Base-by-base conservation (phyloP, 2,888 invertebrate genomes). In the Mechanitis mazaeus region DNA sequence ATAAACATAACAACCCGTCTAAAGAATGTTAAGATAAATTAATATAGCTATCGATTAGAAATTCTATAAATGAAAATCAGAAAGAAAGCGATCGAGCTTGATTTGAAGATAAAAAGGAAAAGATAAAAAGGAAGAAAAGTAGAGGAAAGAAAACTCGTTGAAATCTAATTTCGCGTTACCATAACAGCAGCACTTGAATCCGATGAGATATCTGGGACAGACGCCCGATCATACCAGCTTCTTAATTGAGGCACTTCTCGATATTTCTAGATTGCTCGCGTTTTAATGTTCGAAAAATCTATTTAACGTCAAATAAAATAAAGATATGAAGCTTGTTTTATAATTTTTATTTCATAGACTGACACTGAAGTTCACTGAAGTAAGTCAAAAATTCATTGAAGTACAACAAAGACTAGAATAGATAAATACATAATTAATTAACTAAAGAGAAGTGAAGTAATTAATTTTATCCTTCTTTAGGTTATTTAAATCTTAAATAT, bases 121-220 rank as follows among this genome's bases (percentile, higher is more conserved):
- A 20, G 20, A 20, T 20, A 20, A 20, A 81, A 61, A 64, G 46
- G 59, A 58, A 57, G 78, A 80, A 76, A 77, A 77, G 72, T 77
- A 75, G 76, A 77, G 75, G 76, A 72, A 77, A 81, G 82, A 82
- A 86, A 87, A 83, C 88, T 90, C 81, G 86, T 91, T 91, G 85
- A 91, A 89, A 91, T 90, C 91, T 91, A 91, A 91, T 91, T 91
- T 91, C 87, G 84, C 90, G 87, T 84, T 83, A 85, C 84, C 86
- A 84, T 84, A 87, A 87, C 85, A 82, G 82, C 83, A 80, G 79
- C 83, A 80, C 89, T 89, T 75, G 82, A 89, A 78, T 74, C 73
- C 85, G 86, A 90, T 85, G 89, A 88, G 88, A 89, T 78, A 87
- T 89, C 89, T 80, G 76, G 84, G 79, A 77, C 90, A 90, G 90